Evolutionary conservation across 2,888 invertebrate species (phyloP), one percentile per base, ranked within the genome.

Genomic region (Euzetes globulus): DNA sequence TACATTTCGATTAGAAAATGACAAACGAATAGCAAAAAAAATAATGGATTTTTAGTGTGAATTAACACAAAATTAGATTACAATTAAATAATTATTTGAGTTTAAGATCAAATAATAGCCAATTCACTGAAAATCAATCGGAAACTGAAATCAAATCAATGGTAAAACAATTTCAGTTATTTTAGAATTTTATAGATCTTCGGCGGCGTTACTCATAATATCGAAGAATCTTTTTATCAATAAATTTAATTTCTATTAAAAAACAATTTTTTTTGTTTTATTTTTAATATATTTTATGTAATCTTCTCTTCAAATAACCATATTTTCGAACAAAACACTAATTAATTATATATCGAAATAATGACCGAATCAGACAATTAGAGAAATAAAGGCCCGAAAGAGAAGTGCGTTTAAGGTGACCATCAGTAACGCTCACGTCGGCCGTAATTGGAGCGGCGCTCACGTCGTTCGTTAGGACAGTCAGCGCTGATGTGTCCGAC

Each of bases 401-500:
- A 52, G 6, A 52, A 19, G n/a, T 19, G 52, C 7, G n/a, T 52
- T 52, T n/a, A 5, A 6, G 7, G 17, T 3, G 7, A 19, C 27
- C 17, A 25, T 58, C 22, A 58, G 22, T 58, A 58, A 3, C 58
- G 58, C 1, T 58, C 29, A 19, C 29, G 25, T 9, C 58, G 58
- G 58, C 58, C 58, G 11, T 58, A 58, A 58, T 58, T 58, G 29
- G 27, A 27, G 5, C 58, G 58, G 58, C 58, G 58, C 11, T 65
- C 65, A 9, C 65, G 65, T n/a, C 65, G 37, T n/a, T 65, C 65
- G 37, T 65, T 65, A 65, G 72, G 52, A 25, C 72, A 72, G 29
- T 60, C 60, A 27, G 27, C 27, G 27, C 45, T 45, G 45, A 63
- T 58, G 55, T 63, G 58, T 29, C 58, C 72, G 25, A 55, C 27